Base-by-base conservation (phyloP, 2,797 vertebrate species). In the Aldrovandia affinis region DNA sequence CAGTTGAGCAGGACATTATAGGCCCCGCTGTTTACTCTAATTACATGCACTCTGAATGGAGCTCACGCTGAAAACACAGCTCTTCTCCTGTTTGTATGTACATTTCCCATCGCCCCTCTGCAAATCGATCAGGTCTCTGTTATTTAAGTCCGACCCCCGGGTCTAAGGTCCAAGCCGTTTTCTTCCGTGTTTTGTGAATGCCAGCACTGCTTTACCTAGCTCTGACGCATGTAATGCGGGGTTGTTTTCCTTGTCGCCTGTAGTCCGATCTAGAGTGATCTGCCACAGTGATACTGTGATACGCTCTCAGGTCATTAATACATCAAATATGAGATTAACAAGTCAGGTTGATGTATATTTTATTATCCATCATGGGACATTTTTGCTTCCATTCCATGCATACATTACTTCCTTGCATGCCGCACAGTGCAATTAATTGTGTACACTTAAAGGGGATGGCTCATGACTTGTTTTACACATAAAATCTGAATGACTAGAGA, bases 11-110 rank as follows among this genome's bases (percentile, higher is more conserved):
- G 42, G 57, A 63, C 28, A 61, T 63, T 42, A 81, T 4, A 15
- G 73, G 80, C 22, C 33, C 42, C 50, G 8, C n/a, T 79, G 78
- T 79, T 79, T 79, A 79, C 80, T 68, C 55, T 80, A 84, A 84
- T 80, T 84, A 33, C 78, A 54, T 65, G 57, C 83, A 44, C 33
- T 83, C 73, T 79, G 83, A 78, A 36, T 20, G 9, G 33, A 25
- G 78, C 54, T 57, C 15, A 50, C 18, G 33, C 3, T 52, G 28
- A n/a, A 30, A 30, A 54, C 36, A 44, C 54, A 39, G 55, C 55
- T 57, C 73, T 22, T 47, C 73, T 78, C 73, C 65, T 70, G 30
- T 39, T 12, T 65, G 7, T 39, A 39, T 33, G 63, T 33, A 33
- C 63, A 68, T 70, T 36, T 70, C 42, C 73, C 73, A 77, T 12